phyloP scores from a whole-genome alignment of 1,140 invertebrate genomes.

The Papilio helenus region DNA sequence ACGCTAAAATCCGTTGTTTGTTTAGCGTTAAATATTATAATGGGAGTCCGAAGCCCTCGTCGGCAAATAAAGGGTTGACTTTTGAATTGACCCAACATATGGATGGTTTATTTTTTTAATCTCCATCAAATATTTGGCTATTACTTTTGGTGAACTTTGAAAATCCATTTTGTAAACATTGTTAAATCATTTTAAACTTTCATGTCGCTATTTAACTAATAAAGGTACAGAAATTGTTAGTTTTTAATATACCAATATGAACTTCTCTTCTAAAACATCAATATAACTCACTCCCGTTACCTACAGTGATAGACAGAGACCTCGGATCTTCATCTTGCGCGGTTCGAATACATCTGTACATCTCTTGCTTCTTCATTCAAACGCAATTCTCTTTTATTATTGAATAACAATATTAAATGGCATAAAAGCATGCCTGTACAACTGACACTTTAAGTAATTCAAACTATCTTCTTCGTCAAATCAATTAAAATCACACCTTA shows the following conservation, averaged over 20 bases:
- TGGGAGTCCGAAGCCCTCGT: slow-evolving; percentile 64
- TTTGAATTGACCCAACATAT: slow-evolving; percentile 67
- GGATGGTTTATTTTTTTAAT: slow-evolving; percentile 61
- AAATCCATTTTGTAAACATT: neutral
- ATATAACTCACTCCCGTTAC: no score
- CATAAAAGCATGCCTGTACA: neutral
- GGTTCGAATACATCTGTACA: no score
- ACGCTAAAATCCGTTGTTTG: slow-evolving; percentile 71
- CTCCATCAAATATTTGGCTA: slow-evolving; percentile 57
- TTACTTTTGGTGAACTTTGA: slow-evolving; percentile 42
- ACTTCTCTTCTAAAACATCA: no score
- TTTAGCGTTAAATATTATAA: slow-evolving; percentile 81
- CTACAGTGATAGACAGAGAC: no score
- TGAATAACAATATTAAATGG: neutral
- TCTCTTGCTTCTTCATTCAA: no score
- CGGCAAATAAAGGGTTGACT: slow-evolving; percentile 77
- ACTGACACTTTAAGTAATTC: neutral
- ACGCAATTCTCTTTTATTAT: no score
- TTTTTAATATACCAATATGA: no score
- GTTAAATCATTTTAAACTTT: neutral
- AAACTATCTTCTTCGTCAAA: neutral
- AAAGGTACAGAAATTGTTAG: no score
- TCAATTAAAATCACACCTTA: slow-evolving; percentile 42
- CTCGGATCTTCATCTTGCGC: no score
- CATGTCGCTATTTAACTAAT: no score